Percentiles rank a stretch among this genome's conserved stretches.
phyloP scores from a whole-genome alignment of 2,113 vertebrate genomes.

The Cathartes aura region DNA sequence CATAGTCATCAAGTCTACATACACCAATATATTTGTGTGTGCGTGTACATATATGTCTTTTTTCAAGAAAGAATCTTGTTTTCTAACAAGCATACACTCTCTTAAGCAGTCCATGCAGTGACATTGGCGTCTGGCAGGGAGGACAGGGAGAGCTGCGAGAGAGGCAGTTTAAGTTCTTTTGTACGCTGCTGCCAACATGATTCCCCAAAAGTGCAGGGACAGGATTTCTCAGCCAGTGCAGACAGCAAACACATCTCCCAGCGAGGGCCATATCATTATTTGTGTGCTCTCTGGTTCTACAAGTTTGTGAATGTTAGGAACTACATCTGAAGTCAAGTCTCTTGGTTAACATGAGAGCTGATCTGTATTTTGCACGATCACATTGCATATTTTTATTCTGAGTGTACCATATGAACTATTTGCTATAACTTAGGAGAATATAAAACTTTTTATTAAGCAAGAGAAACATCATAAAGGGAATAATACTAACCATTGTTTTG shows the following conservation, averaged over 20 bases:
- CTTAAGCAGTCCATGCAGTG: neutral
- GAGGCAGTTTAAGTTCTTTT: neutral
- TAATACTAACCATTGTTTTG: neutral
- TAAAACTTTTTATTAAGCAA: neutral
- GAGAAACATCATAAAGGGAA: neutral
- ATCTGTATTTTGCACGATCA: neutral
- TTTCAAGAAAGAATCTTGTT: neutral
- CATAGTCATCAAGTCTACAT: neutral
- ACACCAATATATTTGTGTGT: neutral
- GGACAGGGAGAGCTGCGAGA: neutral
- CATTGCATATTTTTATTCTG: neutral
- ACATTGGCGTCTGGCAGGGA: neutral
- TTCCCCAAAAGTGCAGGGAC: neutral
- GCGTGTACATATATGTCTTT: fast-evolving
- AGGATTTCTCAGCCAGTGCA: neutral
- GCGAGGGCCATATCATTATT: neutral
- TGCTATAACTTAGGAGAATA: neutral
- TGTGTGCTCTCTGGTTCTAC: neutral
- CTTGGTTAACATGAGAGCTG: neutral
- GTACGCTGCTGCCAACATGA: neutral
- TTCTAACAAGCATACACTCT: neutral
- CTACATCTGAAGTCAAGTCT: neutral
- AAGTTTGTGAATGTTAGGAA: neutral
- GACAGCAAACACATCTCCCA: neutral
- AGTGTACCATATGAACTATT: neutral